Conservation (phyloP, 2,797 vertebrate species). For the Distichodus sexfasciatus region DNA sequence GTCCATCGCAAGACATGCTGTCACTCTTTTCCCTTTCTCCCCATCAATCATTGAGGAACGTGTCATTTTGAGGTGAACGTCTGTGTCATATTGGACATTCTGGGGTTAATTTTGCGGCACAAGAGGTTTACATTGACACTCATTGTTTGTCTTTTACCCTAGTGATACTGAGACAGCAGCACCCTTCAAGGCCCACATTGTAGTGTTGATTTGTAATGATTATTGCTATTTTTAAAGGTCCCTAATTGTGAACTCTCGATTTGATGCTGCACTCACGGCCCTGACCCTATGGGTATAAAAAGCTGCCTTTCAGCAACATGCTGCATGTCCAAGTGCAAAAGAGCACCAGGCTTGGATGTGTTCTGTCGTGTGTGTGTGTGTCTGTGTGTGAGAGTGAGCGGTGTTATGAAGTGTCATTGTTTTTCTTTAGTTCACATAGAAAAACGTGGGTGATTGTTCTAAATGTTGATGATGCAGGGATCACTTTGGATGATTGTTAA, state of each 20-base stretch:
- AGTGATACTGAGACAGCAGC: too few relatives aligned
- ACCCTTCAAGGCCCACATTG: constrained; percentile 17
- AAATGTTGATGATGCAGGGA: constrained; percentile 49
- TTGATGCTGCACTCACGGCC: constrained; percentile 44
- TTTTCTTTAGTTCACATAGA: not conserved
- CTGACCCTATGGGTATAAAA: constrained; percentile 46
- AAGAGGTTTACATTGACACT: too few relatives aligned
- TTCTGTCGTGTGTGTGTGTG: constrained; percentile 3
- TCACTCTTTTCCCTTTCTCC: too few relatives aligned
- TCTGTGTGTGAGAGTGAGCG: constrained; percentile 34
- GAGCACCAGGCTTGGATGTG: constrained; percentile 47
- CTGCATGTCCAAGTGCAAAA: constrained; percentile 24
- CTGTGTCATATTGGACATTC: too few relatives aligned
- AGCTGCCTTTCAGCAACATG: constrained; percentile 48
- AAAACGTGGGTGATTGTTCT: not conserved
- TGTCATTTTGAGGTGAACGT: too few relatives aligned
- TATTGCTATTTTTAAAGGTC: constrained; percentile 30
- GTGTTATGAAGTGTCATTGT: constrained; percentile 3
- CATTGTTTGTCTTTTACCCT: too few relatives aligned
- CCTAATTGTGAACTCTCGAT: constrained; percentile 37
- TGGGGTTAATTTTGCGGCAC: too few relatives aligned
- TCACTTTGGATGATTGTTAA: constrained; percentile 54
- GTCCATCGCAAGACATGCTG: constrained; percentile 56
- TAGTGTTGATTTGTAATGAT: constrained; percentile 23
- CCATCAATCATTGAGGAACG: too few relatives aligned